A percentile compares a stretch with the other conserved stretches of the same genome.
Conservation (phyloP, 2,888 invertebrate genomes). For the Oscheius sp. region DNA sequence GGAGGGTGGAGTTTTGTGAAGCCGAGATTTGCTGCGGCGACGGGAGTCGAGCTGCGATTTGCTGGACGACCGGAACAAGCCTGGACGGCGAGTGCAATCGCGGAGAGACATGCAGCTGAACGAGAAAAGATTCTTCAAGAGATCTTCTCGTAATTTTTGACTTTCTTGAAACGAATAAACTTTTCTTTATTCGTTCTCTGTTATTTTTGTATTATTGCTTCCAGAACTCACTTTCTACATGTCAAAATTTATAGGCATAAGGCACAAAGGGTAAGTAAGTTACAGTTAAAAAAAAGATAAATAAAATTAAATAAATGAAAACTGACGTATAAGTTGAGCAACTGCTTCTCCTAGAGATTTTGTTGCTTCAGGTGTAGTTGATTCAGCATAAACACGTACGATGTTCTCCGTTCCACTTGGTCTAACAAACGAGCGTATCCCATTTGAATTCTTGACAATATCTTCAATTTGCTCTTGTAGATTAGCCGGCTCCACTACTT, state of each 20-base stretch:
- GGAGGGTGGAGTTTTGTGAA: slow-evolving; percentile 93
- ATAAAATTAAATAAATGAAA: not conserved
- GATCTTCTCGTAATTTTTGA: no score
- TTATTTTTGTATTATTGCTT: no score
- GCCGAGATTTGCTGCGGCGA: slow-evolving; percentile 87
- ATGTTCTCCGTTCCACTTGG: slow-evolving; percentile 97
- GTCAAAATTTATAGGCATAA: no score
- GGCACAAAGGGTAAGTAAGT: not conserved
- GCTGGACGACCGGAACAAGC: slow-evolving; percentile 67
- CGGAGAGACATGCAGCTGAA: slow-evolving; percentile 62
- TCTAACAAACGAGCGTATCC: slow-evolving; percentile 87
- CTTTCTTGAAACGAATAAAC: no score
- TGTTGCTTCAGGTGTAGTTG: slow-evolving; percentile 44
- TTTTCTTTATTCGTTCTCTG: no score
- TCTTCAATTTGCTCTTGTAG: slow-evolving; percentile 78
- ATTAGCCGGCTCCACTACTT: slow-evolving; percentile 82
- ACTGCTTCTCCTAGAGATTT: slow-evolving; percentile 69
- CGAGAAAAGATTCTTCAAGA: slow-evolving; percentile 57
- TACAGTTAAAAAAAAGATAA: not conserved
- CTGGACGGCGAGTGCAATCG: slow-evolving; percentile 65
- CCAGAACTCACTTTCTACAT: no score
- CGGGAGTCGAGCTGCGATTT: slow-evolving; percentile 75
- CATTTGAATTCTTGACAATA: slow-evolving; percentile 78
- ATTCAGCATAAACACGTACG: slow-evolving; percentile 94
- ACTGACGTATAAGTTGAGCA: slow-evolving; percentile 30